These are phyloP conservation scores for Suricata suricatta DNA, from an alignment of 2,113 vertebrate species.

Conservation along the genomic window DNA sequence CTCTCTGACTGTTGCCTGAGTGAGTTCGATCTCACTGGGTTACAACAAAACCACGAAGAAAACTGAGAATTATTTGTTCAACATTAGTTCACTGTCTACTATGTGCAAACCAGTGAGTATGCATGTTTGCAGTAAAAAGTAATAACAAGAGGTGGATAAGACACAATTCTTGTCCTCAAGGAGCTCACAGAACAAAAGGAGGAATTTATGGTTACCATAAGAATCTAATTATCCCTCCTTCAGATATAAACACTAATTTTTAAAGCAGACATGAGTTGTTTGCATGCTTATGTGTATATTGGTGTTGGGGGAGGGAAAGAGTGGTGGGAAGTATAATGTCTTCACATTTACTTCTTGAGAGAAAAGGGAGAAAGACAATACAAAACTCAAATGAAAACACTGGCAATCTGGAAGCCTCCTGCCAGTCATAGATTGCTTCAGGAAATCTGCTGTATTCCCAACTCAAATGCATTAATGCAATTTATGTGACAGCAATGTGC, in stretches of 20 bases:
- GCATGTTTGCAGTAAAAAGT: background rate
- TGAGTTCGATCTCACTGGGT: no score
- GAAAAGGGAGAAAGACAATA: background rate
- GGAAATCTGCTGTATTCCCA: background rate
- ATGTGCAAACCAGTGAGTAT: background rate
- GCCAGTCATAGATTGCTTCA: background rate
- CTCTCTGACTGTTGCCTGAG: no score
- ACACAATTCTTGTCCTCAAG: background rate
- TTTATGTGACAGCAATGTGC: background rate
- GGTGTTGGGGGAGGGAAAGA: background rate
- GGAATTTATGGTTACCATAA: background rate
- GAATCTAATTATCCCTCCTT: background rate
- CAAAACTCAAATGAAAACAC: background rate
- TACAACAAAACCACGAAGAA: background rate
- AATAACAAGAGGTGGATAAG: background rate
- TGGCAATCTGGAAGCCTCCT: background rate
- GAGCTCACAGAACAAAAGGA: background rate
- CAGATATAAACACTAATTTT: background rate
- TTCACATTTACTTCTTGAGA: background rate
- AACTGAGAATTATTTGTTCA: background rate
- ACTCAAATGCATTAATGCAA: background rate
- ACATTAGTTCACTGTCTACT: background rate
- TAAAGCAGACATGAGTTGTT: background rate
- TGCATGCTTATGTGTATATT: background rate
- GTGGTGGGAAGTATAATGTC: background rate